These are phyloP conservation scores for Cossypha dichroa DNA, from an alignment of 2,797 vertebrate species.

Conservation along the genomic window DNA sequence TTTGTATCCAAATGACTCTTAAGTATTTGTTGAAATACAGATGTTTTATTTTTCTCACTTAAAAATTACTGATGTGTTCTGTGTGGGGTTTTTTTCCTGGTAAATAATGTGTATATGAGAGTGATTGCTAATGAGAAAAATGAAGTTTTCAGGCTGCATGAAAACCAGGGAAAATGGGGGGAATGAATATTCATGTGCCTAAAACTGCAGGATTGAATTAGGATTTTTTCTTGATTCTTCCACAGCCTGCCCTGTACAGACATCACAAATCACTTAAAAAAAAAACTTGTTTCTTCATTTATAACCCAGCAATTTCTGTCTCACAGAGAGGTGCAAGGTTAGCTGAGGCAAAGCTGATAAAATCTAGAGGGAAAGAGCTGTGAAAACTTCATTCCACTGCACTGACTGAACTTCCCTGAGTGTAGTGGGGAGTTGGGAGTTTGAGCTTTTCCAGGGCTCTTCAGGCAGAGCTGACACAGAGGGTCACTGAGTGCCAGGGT, in stretches of 20 bases:
- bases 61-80: slow-evolving; percentile 22
- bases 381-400: background rate
- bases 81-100: background rate
- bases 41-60: slow-evolving; percentile 64
- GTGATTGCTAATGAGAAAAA: slow-evolving; percentile 34
- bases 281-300: background rate
- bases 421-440: background rate
- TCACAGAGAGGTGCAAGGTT: background rate
- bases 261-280: background rate
- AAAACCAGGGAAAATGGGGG: background rate
- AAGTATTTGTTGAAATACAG: slow-evolving; percentile 55
- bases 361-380: background rate
- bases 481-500: background rate
- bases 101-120: slow-evolving; percentile 3
- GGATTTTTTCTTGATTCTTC: background rate
- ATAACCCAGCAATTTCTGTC: background rate
- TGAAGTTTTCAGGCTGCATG: background rate
- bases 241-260: background rate
- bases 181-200: slow-evolving; percentile 29
- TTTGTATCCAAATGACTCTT: slow-evolving; percentile 49
- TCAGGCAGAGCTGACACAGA: background rate
- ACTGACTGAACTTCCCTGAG: background rate
- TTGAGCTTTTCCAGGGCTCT: background rate
- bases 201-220: background rate
- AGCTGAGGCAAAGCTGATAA: background rate